Evolutionary conservation across 2,888 invertebrate genomes (phyloP), one percentile per base, ranked within the genome.

Genomic region (Nomada flava): DNA sequence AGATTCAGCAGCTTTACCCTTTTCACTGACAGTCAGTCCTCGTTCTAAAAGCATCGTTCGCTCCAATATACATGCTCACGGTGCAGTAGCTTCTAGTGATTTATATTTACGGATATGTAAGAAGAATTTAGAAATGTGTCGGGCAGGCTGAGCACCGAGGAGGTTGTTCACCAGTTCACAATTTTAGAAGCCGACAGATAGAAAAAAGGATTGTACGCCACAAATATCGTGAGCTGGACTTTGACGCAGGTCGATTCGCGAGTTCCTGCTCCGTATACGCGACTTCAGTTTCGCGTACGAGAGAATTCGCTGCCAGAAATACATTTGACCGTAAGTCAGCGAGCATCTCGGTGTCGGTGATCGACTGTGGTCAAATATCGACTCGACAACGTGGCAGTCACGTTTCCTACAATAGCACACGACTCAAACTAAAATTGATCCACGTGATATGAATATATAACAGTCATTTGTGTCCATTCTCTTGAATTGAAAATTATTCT

Each of bases 301-400:
- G 69, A 29, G 69, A 59, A 76, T 72, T 53, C 82, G 64, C 36
- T 47, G 73, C 81, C 73, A 81, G 70, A 81, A 83, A 83, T 83
- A 83, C 69, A 47, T 70, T 65, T 55, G 76, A 76, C 60, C 76
- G 75, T 76, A 76, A 65, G 53, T 81, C 53, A 60, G 62, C 60
- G 20, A 29, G 60, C 52, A 73, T 80, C 73, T 65, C 75, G 69
- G 72, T 50, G 80, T 53, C 64, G 72, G 68, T 62, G 74, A 80
- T 75, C 64, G 69, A 73, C 59, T 47, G 36, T 29, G 55, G 42
- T 52, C 73, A 57, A 60, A 11, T 52, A 47, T 70, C 62, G 72
- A 42, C 44, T 55, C 63, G 60, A 36, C 69, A 60, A 67, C 52
- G 67, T 67, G 67, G n/a, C 42, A 55, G 23, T 36, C 42, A 68